Conservation (phyloP, 2,113 vertebrate genomes). For the Pygoscelis antarcticus region DNA sequence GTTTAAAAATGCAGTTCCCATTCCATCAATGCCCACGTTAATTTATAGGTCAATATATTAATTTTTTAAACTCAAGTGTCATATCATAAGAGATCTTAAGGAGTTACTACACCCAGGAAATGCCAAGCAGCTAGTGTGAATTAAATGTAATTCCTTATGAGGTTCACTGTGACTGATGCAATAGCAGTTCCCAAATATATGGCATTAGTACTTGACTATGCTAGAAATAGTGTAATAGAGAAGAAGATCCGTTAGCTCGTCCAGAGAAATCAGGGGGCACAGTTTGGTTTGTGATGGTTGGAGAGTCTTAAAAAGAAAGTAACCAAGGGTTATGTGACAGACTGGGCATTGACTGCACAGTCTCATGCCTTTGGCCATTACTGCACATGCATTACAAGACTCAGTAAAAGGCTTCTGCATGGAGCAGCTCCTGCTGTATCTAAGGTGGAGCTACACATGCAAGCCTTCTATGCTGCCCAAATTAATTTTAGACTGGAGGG, state of each 20-base stretch:
- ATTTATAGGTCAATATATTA: not conserved
- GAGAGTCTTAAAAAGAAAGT: not conserved
- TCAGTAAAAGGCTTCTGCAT: not conserved
- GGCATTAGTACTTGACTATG: not conserved
- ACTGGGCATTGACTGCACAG: not conserved
- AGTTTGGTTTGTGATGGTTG: not conserved
- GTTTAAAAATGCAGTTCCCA: not conserved
- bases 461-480: not conserved
- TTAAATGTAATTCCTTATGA: not conserved
- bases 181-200: not conserved
- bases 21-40: not conserved
- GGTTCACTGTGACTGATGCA: not conserved
- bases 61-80: not conserved
- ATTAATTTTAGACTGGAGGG: not conserved
- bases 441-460: not conserved
- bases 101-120: not conserved
- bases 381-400: not conserved
- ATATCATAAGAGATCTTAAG: not conserved
- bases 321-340: not conserved
- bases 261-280: not conserved
- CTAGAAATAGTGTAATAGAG: not conserved
- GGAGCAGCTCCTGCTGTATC: not conserved
- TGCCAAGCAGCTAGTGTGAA: not conserved
- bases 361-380: no score
- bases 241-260: not conserved